Base-by-base conservation (phyloP, 2,888 invertebrate species). In the Yponomeuta evonymella region DNA sequence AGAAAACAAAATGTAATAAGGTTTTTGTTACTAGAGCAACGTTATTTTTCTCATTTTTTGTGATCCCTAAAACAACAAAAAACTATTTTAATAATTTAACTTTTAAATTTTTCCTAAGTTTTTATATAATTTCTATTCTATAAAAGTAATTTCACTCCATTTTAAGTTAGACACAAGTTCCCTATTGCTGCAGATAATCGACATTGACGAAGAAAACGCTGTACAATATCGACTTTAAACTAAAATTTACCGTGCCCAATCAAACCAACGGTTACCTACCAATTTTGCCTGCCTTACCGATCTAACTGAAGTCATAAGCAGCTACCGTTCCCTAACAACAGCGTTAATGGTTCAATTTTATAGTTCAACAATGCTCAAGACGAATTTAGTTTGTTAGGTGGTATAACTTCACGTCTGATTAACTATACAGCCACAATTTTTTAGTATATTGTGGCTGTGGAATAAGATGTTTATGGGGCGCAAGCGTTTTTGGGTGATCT, bases 371-470 rank as follows among this genome's bases (percentile, higher is more conserved):
- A 58, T 58, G 51, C 15, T 58, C 51, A 58, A 58, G 51, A 58
- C 51, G 51, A 58, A 58, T 58, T 58, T 15, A 15, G 51, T 58
- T 58, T 15, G 51, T 58, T 58, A 58, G 15, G 51, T 12, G 51
- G 51, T 58, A 58, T 58, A 58, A 6, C 33, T 75, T 77, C 77
- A 74, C 78, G 76, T 81, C 79, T 79, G 80, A 83, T 83, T 79
- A 78, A 76, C 78, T 82, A 81, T 79, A 83, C 73, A 79, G 75
- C 75, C 71, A 71, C 75, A 76, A 77, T 82, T 30, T 79, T 30
- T 79, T 75, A 77, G 78, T 79, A 77, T 76, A 70, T 79, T 79
- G 71, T 76, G 79, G 81, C 84, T 78, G 82, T 71, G 71, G 81
- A 79, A 78, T 65, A 12, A 36, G 73, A 70, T 72, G 69, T 71